Evolutionary conservation across 2,797 vertebrate genomes (phyloP).

Genomic region (Microchirus variegatus): DNA sequence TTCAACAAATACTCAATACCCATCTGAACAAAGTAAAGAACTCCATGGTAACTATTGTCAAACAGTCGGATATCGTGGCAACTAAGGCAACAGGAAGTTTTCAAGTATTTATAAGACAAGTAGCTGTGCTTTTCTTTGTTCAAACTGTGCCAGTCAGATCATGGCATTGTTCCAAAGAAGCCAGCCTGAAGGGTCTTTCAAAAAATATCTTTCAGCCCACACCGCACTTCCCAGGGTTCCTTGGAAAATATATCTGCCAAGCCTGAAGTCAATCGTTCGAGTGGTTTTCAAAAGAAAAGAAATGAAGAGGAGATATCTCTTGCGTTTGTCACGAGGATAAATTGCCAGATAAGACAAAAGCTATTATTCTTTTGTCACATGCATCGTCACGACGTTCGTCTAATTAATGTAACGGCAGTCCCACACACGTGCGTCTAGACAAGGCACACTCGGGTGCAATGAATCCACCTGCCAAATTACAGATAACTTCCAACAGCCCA

Average conservation of each 20-base stretch:
- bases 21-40: too few relatives aligned
- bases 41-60: too few relatives aligned
- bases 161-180: too few relatives aligned
- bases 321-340: too few relatives aligned
- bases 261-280: neutral
- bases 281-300: too few relatives aligned
- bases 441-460: neutral
- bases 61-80: too few relatives aligned
- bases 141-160: too few relatives aligned
- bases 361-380: neutral
- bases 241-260: neutral
- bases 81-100: too few relatives aligned
- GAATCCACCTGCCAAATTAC: slow-evolving; percentile 5
- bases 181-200: neutral
- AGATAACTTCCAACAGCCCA: slow-evolving; percentile 1
- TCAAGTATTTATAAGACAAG: too few relatives aligned
- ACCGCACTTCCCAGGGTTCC: neutral
- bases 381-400: neutral
- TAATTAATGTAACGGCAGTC: slow-evolving; percentile 2
- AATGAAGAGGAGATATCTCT: too few relatives aligned
- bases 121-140: too few relatives aligned
- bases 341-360: neutral
- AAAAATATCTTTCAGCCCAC: neutral
- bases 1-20: too few relatives aligned
- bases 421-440: slow-evolving; percentile 2